Base-by-base conservation (phyloP, 2,888 invertebrate species). In the Caenorhabditis wallacei region DNA sequence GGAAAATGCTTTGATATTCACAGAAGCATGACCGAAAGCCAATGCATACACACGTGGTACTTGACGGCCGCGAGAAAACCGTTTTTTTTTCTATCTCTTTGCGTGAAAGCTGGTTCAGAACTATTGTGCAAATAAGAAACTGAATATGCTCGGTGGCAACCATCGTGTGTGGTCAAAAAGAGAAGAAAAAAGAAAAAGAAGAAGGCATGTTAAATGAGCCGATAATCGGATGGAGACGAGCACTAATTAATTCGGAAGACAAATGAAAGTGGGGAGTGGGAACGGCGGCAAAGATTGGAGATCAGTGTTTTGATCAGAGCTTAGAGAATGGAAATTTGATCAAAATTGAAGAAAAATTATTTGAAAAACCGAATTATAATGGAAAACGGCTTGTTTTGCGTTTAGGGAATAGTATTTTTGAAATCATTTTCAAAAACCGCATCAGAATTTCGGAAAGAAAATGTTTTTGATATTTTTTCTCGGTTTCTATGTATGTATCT, bases 91-190 rank as follows among this genome's bases (percentile, higher is more conserved):
- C 20, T 8, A 16, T 43, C 35, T 43, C 10, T 35, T 48, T 71
- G 69, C 59, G 63, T 63, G 63, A 78, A 78, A 78, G 78, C 78
- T 78, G 78, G 78, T 78, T 78, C 26, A 63, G 78, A 78, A 78
- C 78, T 69, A 70, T 63, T 63, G 69, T 69, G 63, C 69, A 78
- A 78, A 69, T 46, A 69, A 61, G 78, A 69, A 61, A 76, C 68
- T 35, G 61, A 69, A 61, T 69, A 76, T 51, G 69, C 64, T 57
- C 43, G 20, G 35, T 18, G 66, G 53, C 66, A 53, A 66, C 46
- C 75, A 35, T 57, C 68, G 68, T 76, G 76, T 76, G 76, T 69
- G 76, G 76, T 76, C 76, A 76, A 35, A n/a, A n/a, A n/a, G n/a
- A 35, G 30, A 54, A 54, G 26, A 37, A 35, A 26, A 53, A 22